These are phyloP conservation scores for Callocephalon fimbriatum DNA, from an alignment of 2,113 vertebrate species.

Conservation along the genomic window DNA sequence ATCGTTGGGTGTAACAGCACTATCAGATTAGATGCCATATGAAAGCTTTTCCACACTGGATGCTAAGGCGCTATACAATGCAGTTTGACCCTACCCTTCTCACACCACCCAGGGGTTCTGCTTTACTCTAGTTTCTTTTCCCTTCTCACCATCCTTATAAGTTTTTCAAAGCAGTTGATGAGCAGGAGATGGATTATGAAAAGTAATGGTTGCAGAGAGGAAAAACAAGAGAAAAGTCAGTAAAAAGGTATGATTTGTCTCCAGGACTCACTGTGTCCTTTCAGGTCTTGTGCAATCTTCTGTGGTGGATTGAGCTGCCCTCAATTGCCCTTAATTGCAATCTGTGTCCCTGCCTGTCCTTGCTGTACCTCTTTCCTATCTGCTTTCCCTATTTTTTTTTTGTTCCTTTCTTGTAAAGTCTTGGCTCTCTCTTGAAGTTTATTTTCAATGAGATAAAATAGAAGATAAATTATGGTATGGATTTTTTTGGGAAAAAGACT, in stretches of 20 bases:
- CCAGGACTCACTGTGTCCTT: background rate
- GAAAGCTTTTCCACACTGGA: background rate
- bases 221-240: background rate
- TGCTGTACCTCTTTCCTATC: background rate
- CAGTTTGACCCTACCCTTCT: background rate
- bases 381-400: background rate
- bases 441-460: background rate
- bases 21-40: background rate
- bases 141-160: background rate
- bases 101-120: too few species aligned
- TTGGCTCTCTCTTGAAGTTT: background rate
- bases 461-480: background rate
- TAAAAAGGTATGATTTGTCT: background rate
- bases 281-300: background rate
- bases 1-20: background rate
- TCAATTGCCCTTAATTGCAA: background rate
- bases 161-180: background rate
- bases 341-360: background rate
- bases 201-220: background rate
- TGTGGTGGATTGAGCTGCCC: background rate
- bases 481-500: background rate
- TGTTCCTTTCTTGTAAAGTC: background rate
- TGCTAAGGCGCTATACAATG: background rate
- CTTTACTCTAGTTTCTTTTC: background rate
- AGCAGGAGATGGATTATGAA: background rate